These are phyloP conservation scores for Staurois parvus DNA, from an alignment of 2,797 vertebrate genomes.

Conservation along the genomic window DNA sequence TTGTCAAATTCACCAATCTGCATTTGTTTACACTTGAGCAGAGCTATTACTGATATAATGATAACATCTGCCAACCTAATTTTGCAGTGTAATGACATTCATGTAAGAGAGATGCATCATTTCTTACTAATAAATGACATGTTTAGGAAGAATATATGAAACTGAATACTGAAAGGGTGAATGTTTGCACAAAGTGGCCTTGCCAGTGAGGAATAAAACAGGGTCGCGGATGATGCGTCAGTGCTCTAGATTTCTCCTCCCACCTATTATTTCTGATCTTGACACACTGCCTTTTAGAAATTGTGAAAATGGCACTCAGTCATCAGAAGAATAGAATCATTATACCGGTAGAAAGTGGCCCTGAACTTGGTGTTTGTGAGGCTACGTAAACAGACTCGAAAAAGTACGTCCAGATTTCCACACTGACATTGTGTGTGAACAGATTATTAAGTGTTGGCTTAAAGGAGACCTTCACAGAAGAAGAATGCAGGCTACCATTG, in stretches of 20 bases:
- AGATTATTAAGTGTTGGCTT: too few species aligned
- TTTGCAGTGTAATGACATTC: background rate
- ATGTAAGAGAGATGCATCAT: background rate
- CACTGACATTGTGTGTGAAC: too few species aligned
- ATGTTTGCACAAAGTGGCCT: constrained; percentile 39
- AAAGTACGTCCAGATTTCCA: too few species aligned
- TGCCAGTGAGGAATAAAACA: background rate
- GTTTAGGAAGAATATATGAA: constrained; percentile 20
- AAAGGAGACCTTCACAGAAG: too few species aligned
- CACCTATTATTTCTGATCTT: constrained; percentile 1
- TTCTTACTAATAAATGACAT: constrained; percentile 14
- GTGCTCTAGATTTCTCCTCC: background rate
- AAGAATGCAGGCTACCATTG: too few species aligned
- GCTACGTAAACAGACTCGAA: too few species aligned
- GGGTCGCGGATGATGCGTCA: constrained; percentile 28
- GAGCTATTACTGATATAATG: background rate
- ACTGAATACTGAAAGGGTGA: background rate
- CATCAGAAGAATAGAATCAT: background rate
- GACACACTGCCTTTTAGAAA: background rate
- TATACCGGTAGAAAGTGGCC: background rate
- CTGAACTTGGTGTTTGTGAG: too few species aligned
- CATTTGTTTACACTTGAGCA: background rate
- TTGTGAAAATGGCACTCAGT: background rate
- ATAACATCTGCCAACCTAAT: background rate
- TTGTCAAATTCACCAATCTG: background rate